phyloP scores from a whole-genome alignment of 1,140 invertebrate species.

The Rhagoletis zephyria region DNA sequence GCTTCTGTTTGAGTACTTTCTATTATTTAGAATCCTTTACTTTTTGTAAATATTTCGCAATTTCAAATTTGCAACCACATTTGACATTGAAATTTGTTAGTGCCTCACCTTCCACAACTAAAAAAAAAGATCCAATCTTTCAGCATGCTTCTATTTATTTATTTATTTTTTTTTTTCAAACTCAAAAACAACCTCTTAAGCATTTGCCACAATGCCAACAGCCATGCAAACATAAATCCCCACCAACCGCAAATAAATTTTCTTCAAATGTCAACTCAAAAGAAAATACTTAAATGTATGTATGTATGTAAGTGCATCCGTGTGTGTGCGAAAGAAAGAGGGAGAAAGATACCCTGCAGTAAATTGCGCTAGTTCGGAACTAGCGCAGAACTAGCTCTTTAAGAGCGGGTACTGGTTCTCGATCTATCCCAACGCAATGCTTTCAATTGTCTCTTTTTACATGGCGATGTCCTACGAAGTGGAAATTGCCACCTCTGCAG shows the following conservation, averaged over 20 bases:
- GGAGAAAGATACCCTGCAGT: no score
- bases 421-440: no score
- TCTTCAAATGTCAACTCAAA: conserved; percentile 46
- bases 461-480: no score
- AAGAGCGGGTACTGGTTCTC: no score
- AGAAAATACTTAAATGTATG: background rate
- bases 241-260: conserved; percentile 50
- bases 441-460: no score
- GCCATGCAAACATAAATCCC: conserved; percentile 26
- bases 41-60: background rate
- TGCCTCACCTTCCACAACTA: background rate
- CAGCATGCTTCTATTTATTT: background rate
- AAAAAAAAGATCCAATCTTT: background rate
- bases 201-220: conserved; percentile 7
- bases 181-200: background rate
- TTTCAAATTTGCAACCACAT: background rate
- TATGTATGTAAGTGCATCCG: background rate
- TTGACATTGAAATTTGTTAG: background rate
- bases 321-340: background rate
- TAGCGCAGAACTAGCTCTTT: no score
- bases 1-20: no score
- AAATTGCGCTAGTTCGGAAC: no score
- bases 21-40: background rate
- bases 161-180: background rate
- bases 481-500: no score